These are phyloP conservation scores for Erebia aethiops DNA, from an alignment of 2,888 invertebrate genomes.

Conservation along the genomic window DNA sequence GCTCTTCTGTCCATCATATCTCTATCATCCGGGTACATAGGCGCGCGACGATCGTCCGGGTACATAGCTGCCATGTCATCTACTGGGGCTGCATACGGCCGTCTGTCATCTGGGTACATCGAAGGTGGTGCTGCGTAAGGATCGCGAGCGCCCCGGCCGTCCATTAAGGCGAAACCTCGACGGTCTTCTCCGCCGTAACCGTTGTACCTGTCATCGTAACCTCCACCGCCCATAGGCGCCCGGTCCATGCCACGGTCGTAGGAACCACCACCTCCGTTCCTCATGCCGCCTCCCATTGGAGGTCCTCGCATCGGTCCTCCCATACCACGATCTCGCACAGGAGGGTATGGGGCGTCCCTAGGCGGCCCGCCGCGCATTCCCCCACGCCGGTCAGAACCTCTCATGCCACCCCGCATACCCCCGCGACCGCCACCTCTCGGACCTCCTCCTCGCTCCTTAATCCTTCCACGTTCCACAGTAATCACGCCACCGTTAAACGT, in stretches of 20 bases:
- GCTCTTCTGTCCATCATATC: constrained; percentile 69
- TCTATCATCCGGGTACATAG: constrained; percentile 68
- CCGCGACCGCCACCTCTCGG: constrained; percentile 66
- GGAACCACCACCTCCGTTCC: constrained; percentile 69
- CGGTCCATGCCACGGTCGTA: constrained; percentile 59
- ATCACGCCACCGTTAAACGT: constrained; percentile 93
- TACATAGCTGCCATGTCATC: constrained; percentile 53
- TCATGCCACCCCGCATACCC: constrained; percentile 74
- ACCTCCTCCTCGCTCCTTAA: constrained; percentile 86
- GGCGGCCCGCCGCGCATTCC: constrained; percentile 63
- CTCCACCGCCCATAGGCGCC: constrained; percentile 47
- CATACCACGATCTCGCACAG: constrained; percentile 60
- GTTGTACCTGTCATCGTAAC: constrained; percentile 72
- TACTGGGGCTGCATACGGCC: constrained; percentile 49
- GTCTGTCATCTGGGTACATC: constrained; percentile 59
- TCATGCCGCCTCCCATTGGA: constrained; percentile 51
- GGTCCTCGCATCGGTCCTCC: constrained; percentile 72
- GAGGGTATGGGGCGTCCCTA: constrained; percentile 54
- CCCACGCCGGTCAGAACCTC: constrained; percentile 63
- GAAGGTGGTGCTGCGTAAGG: constrained; percentile 65
- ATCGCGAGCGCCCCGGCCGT: constrained; percentile 61
- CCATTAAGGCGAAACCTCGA: constrained; percentile 73
- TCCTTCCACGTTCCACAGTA: constrained; percentile 92
- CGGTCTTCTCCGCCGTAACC: constrained; percentile 74
- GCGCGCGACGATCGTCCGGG: constrained; percentile 60